Percentiles rank a stretch among this genome's conserved stretches.
These are phyloP conservation scores for Scomberomorus guttatus DNA, from an alignment of 2,797 vertebrate genomes.

Conservation along the genomic window DNA sequence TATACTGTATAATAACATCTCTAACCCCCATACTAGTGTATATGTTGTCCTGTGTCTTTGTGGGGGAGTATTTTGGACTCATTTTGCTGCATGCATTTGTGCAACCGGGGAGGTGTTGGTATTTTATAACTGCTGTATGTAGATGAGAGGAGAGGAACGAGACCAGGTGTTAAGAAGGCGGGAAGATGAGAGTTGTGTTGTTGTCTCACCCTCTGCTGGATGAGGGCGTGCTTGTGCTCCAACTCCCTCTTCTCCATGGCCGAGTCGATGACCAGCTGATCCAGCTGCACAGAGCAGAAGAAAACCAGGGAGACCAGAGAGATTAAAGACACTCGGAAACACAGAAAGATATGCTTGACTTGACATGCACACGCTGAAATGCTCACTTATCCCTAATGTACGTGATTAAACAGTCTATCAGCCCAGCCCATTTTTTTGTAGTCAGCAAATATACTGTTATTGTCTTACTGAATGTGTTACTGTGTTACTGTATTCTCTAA, in stretches of 20 bases:
- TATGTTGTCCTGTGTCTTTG: too few relatives aligned
- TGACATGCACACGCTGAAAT: background rate
- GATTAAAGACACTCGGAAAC: background rate
- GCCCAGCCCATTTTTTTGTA: background rate
- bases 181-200: background rate
- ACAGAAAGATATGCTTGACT: background rate
- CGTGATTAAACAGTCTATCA: background rate
- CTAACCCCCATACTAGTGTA: too few relatives aligned
- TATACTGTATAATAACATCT: too few relatives aligned
- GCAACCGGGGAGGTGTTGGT: background rate
- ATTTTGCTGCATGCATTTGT: too few relatives aligned
- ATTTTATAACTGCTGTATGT: background rate
- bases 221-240: constrained; percentile 96
- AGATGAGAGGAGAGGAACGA: background rate
- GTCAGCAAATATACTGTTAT: background rate
- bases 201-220: constrained; percentile 94
- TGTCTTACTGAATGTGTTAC: background rate
- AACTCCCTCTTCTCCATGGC: constrained; percentile 97
- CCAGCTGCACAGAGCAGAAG: constrained; percentile 86
- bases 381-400: background rate
- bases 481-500: background rate
- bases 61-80: too few relatives aligned
- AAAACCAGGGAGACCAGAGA: constrained; percentile 2
- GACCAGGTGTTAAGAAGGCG: background rate
- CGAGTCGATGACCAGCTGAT: constrained; percentile 98